Conservation (phyloP, 2,113 vertebrate genomes). For the Micromys minutus region DNA sequence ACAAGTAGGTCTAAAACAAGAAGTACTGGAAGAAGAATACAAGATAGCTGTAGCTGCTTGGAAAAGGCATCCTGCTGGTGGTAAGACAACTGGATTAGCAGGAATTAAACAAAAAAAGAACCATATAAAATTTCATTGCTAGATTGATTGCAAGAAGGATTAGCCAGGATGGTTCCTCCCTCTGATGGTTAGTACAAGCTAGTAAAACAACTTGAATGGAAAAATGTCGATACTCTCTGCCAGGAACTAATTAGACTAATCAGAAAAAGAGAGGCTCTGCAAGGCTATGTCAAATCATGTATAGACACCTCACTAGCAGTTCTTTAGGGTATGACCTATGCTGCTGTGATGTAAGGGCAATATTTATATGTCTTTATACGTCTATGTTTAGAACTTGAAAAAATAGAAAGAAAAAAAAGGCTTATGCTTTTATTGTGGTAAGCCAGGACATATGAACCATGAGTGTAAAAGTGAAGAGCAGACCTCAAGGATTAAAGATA, state of each 20-base stretch:
- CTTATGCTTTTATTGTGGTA: not conserved
- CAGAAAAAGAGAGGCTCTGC: not conserved
- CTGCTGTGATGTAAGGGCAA: not conserved
- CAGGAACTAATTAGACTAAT: not conserved
- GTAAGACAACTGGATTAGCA: not conserved
- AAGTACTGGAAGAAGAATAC: not conserved
- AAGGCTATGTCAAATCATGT: not conserved
- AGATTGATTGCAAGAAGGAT: not conserved
- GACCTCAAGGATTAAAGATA: not conserved
- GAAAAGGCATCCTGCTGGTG: not conserved
- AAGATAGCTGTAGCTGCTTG: not conserved
- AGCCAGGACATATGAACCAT: not conserved
- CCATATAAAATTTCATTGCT: not conserved
- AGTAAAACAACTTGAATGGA: not conserved
- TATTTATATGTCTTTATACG: rapidly evolving
- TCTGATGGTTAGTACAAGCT: not conserved
- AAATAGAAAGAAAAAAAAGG: not conserved
- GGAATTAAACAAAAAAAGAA: not conserved
- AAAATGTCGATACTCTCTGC: not conserved
- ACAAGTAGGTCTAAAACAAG: not conserved
- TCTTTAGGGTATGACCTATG: not conserved
- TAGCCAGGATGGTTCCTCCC: not conserved
- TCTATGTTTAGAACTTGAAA: not conserved
- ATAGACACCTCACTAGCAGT: not conserved
- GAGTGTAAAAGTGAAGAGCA: not conserved